These are phyloP conservation scores for Lepetodrilus schrolli DNA, from an alignment of 2,888 invertebrate genomes.

Conservation along the genomic window DNA sequence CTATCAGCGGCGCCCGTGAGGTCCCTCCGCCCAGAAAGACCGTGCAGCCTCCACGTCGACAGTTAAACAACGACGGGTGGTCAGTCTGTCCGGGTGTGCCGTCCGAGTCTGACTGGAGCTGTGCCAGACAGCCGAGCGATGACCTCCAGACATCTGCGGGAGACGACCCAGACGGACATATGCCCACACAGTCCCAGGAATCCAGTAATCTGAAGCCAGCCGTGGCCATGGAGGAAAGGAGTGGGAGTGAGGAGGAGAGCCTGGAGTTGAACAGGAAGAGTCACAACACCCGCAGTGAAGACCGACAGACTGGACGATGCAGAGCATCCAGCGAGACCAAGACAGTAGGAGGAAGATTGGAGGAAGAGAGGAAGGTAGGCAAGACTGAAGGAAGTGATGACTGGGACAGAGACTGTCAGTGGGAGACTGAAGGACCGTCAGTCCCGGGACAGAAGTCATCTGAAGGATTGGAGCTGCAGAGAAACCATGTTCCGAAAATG, in stretches of 20 bases:
- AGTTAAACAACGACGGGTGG: no score
- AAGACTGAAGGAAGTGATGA: neutral
- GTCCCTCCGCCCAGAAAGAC: neutral
- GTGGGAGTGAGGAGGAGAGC: neutral
- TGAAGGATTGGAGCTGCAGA: no score
- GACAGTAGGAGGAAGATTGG: neutral
- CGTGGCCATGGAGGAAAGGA: neutral
- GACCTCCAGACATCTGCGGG: neutral
- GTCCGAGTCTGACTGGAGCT: neutral
- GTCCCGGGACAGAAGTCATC: neutral
- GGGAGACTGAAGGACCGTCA: conserved; percentile 12
- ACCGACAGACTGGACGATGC: neutral
- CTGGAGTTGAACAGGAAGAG: neutral
- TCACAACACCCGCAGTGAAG: neutral
- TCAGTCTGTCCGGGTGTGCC: neutral
- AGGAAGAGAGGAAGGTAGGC: neutral
- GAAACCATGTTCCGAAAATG: neutral
- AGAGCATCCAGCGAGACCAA: neutral
- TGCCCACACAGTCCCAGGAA: neutral
- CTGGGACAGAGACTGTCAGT: conserved; percentile 3
- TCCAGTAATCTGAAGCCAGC: neutral
- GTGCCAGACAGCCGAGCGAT: neutral
- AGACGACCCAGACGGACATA: neutral
- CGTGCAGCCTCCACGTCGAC: neutral
- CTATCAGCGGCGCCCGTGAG: neutral